Evolutionary conservation across 2,888 invertebrate genomes (phyloP).

Genomic region (Helleia helle): DNA sequence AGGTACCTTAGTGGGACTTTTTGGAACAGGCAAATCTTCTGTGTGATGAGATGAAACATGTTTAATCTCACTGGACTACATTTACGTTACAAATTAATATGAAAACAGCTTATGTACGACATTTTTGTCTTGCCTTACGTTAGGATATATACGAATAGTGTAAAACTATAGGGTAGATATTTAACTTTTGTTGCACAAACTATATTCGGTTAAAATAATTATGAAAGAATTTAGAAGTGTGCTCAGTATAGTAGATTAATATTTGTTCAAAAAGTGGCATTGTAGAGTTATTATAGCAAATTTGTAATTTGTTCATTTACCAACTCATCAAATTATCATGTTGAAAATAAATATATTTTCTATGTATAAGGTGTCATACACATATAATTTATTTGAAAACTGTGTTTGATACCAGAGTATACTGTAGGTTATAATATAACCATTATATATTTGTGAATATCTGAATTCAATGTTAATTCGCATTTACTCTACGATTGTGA

Average conservation of each 20-base stretch:
- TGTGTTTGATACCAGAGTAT: background rate
- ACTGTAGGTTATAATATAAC: too few relatives aligned
- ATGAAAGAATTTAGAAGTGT: background rate
- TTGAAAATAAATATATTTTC: background rate
- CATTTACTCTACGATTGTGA: background rate
- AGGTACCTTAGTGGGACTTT: too few relatives aligned
- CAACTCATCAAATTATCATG: too few relatives aligned
- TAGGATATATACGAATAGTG: background rate
- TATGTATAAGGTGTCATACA: background rate
- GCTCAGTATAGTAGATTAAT: conserved; percentile 6
- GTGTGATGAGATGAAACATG: too few relatives aligned
- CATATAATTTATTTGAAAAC: background rate
- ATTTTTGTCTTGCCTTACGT: conserved; percentile 1
- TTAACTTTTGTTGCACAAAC: conserved; percentile 21
- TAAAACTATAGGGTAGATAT: conserved; percentile 18
- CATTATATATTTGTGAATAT: background rate
- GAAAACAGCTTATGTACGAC: conserved; percentile 2
- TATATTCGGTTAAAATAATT: background rate
- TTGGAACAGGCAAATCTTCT: too few relatives aligned
- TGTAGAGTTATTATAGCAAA: conserved; percentile 9
- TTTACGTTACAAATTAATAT: background rate
- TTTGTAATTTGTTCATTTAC: background rate
- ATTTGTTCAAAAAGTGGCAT: background rate
- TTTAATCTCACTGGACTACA: background rate
- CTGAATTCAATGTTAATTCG: background rate